Evolutionary conservation across 2,888 invertebrate species (phyloP).

Genomic region (Chrysina gloriosa): DNA sequence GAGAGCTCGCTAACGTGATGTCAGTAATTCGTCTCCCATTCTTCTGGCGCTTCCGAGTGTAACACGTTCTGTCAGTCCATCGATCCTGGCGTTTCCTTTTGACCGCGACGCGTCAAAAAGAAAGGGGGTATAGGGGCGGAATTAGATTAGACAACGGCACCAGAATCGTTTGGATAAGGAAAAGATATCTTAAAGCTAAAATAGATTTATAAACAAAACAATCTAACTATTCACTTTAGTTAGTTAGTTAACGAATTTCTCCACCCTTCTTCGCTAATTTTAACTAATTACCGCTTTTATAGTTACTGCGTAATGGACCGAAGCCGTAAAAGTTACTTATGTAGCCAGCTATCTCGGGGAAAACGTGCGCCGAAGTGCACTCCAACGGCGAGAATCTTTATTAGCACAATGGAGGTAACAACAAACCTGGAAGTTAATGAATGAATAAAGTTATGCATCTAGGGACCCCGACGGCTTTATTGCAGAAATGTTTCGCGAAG

Average conservation of each 20-base stretch:
- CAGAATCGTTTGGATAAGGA: too few species aligned
- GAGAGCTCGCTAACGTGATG: constrained; percentile 37
- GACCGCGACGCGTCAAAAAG: background rate
- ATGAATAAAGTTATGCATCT: background rate
- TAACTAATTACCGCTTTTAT: background rate
- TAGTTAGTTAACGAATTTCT: too few species aligned
- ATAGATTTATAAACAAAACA: too few species aligned
- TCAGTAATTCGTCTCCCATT: constrained; percentile 39
- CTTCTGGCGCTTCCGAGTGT: constrained; percentile 19
- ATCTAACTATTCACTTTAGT: too few species aligned
- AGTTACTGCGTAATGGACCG: background rate
- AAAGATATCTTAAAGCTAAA: too few species aligned
- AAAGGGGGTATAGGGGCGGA: background rate
- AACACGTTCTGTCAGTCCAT: constrained; percentile 32
- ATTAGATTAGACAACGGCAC: too few species aligned
- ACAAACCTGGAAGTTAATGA: constrained; percentile 2
- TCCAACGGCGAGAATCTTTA: constrained; percentile 3
- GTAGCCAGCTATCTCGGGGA: too few species aligned
- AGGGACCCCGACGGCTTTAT: background rate
- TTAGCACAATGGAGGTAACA: constrained; percentile 1
- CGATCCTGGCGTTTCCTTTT: constrained; percentile 23
- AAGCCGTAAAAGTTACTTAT: background rate
- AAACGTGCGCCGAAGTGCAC: too few species aligned
- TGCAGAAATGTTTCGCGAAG: too few species aligned
- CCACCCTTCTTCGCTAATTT: background rate